Evolutionary conservation across 2,797 vertebrate genomes (phyloP).

Genomic region (Melanotaenia pygmaea): DNA sequence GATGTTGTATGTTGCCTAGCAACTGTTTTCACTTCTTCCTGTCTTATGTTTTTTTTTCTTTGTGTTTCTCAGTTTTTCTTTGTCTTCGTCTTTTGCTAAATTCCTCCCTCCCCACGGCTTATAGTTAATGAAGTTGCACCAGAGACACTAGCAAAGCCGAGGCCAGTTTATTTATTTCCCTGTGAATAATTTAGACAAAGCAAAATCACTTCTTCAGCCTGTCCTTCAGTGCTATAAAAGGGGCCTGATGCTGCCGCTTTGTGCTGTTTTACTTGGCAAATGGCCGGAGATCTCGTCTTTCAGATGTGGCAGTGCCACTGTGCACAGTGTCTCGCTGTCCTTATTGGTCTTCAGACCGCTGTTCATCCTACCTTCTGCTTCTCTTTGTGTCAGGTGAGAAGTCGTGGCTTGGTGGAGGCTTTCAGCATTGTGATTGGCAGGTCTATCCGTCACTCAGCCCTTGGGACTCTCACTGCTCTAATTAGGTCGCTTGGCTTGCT

Average conservation of each 20-base stretch:
- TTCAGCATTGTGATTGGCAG: slow-evolving; percentile 79
- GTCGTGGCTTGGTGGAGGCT: slow-evolving; percentile 72
- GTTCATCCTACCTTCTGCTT: slow-evolving; percentile 39
- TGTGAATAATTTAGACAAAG: slow-evolving; percentile 82
- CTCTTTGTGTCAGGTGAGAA: slow-evolving; percentile 79
- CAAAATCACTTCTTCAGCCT: slow-evolving; percentile 59
- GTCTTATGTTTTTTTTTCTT: slow-evolving; percentile 55
- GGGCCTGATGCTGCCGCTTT: slow-evolving; percentile 61
- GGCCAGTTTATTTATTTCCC: slow-evolving; percentile 81
- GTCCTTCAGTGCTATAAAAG: slow-evolving; percentile 59
- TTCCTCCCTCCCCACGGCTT: slow-evolving; percentile 48
- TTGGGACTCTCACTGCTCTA: slow-evolving; percentile 79
- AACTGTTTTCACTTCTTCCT: slow-evolving; percentile 79
- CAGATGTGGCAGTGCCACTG: slow-evolving; percentile 33
- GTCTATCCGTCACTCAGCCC: slow-evolving; percentile 84
- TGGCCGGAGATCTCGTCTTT: slow-evolving; percentile 53
- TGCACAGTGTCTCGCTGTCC: slow-evolving; percentile 48
- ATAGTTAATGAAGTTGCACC: slow-evolving; percentile 81
- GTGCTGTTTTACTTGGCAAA: slow-evolving; percentile 59
- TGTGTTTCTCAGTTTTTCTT: slow-evolving; percentile 58
- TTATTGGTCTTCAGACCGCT: slow-evolving; percentile 48
- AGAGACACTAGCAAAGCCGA: slow-evolving; percentile 72
- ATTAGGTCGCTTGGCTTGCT: slow-evolving; percentile 83
- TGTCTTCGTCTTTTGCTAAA: slow-evolving; percentile 59
- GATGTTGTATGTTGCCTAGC: slow-evolving; percentile 88